Conservation (phyloP, 2,797 vertebrate genomes). For the Pseudotriccus pelzelni region DNA sequence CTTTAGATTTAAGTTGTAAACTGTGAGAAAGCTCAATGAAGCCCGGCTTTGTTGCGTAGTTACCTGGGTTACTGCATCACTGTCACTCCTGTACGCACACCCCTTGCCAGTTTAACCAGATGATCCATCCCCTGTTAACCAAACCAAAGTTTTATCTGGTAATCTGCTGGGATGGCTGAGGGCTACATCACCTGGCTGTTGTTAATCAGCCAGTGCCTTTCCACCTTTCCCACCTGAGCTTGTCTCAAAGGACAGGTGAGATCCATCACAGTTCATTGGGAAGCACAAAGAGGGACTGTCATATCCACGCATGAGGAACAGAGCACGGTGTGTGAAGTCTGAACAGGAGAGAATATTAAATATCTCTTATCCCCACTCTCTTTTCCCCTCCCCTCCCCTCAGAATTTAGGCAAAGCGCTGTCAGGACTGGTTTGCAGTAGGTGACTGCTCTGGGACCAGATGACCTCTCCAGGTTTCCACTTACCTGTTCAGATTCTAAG, state of each 20-base stretch:
- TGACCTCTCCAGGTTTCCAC: neutral
- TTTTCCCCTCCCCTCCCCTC: no score
- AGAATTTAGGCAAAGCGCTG: neutral
- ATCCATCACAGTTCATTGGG: no score
- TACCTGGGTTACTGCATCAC: neutral
- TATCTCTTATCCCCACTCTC: fast-evolving
- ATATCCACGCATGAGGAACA: neutral
- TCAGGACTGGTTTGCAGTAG: neutral
- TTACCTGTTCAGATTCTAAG: neutral
- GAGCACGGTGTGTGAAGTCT: neutral
- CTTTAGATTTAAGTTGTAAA: neutral
- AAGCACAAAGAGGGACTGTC: neutral
- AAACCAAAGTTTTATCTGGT: neutral
- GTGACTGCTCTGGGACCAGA: neutral
- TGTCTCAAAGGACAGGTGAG: neutral
- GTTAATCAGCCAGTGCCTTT: neutral
- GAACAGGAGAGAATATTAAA: neutral
- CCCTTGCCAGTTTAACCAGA: neutral
- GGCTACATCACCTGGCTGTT: neutral
- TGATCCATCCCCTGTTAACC: neutral
- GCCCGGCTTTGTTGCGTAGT: neutral
- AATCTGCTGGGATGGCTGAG: neutral
- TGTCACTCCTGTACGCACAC: neutral
- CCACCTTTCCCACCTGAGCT: neutral
- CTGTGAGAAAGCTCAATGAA: neutral